phyloP scores from a whole-genome alignment of 2,888 invertebrate species.

The Clistopyga incitator region DNA sequence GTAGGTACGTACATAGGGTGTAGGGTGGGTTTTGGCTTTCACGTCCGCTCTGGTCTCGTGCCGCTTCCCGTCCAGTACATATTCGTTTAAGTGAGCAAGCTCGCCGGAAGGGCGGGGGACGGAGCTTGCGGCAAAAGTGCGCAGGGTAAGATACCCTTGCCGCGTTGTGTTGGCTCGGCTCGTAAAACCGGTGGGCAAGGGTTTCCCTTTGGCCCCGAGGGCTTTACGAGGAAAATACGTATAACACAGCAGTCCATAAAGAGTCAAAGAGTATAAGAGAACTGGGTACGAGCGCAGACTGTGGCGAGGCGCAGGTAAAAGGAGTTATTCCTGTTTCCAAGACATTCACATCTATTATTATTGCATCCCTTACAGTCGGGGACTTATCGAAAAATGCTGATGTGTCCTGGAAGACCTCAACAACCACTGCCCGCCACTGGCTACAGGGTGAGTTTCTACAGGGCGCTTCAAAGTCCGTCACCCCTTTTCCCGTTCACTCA shows the following conservation, averaged over 20 bases:
- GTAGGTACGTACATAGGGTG: background rate
- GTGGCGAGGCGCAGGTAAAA: background rate
- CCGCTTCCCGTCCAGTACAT: constrained; percentile 55
- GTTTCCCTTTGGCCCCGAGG: constrained; percentile 38
- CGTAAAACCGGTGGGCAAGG: constrained; percentile 47
- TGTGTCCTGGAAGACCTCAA: constrained; percentile 80
- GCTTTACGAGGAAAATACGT: constrained; percentile 58
- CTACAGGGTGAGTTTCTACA: constrained; percentile 76
- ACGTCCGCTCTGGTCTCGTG: background rate
- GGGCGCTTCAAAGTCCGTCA: no score
- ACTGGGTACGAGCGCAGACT: constrained; percentile 1
- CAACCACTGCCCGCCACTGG: constrained; percentile 77
- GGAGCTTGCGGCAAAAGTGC: background rate
- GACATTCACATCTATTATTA: constrained; percentile 53
- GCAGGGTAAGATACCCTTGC: constrained; percentile 31
- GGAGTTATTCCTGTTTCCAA: constrained; percentile 10
- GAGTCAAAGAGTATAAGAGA: constrained; percentile 1
- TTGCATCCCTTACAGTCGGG: constrained; percentile 73
- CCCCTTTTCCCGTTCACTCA: no score
- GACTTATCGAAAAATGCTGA: constrained; percentile 78
- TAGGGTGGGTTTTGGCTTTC: background rate
- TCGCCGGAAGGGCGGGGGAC: background rate
- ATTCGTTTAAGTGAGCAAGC: constrained; percentile 52
- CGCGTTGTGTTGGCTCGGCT: constrained; percentile 23
- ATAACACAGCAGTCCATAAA: constrained; percentile 36